Percentiles rank a stretch among this genome's conserved stretches.
Conservation (phyloP, 2,113 vertebrate species). For the Micronycteris hirsuta region DNA sequence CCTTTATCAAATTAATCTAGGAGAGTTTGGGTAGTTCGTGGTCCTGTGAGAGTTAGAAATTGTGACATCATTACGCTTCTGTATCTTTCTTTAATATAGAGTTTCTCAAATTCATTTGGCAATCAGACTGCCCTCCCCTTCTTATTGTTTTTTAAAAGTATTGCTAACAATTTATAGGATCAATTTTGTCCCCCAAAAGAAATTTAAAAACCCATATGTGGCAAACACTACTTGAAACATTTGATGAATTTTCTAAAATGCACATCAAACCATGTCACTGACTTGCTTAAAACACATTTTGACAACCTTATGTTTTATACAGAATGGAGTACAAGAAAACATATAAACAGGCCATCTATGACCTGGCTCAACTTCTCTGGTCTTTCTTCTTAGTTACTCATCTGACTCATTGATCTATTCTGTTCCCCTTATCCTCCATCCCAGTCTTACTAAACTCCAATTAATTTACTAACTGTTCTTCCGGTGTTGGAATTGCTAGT, state of each 20-base stretch:
- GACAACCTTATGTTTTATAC: not conserved
- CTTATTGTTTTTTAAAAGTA: not conserved
- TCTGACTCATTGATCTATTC: not conserved
- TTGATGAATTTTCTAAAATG: not conserved
- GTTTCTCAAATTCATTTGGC: not conserved
- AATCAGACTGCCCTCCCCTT: not conserved
- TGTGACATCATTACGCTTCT: not conserved
- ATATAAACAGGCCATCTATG: not conserved
- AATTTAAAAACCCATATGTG: not conserved
- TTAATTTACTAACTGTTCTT: not conserved
- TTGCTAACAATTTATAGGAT: not conserved
- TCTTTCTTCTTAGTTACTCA: not conserved
- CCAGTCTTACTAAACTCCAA: not conserved
- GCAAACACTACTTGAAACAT: not conserved
- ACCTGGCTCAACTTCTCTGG: not conserved
- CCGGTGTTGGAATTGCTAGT: not conserved
- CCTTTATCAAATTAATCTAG: not conserved
- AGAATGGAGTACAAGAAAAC: not conserved
- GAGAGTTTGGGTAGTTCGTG: not conserved
- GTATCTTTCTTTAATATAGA: not conserved
- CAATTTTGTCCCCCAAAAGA: not conserved
- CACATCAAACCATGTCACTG: not conserved
- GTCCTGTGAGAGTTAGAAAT: not conserved
- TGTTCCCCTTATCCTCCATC: rapidly evolving
- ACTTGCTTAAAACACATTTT: not conserved